Evolutionary conservation across 2,888 invertebrate genomes (phyloP), one percentile per base, ranked within the genome.

Genomic region (Dichetophora obliterata): DNA sequence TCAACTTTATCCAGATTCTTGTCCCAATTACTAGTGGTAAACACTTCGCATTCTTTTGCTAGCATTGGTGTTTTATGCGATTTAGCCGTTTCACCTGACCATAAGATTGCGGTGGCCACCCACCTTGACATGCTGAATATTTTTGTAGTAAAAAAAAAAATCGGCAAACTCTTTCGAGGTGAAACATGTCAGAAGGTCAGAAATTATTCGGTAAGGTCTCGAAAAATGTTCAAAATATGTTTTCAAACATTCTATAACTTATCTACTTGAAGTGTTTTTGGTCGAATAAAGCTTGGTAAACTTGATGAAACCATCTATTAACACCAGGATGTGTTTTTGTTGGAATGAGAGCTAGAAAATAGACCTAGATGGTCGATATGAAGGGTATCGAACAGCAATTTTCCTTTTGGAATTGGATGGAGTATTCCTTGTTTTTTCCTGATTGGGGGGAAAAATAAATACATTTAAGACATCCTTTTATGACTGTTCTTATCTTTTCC

Each of bases 71-170:
- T n/a, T 16, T 19, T 22, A 19, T 57, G 19, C 57, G 19, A 57
- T 57, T 76, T 16, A 59, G 11, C 14, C 75, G 22, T 22, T 77
- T 70, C 48, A 78, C 75, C 59, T 77, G 75, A 6, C 75, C 77
- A 65, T 77, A 75, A 8, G 71, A 75, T 61, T 77, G 69, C 4
- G 74, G 77, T 37, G 74, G n/a, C 69, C 74, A n/a, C 59, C 68
- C 11, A 76, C 54, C 22, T 71, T 76, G 9, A 71, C 43, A 65
- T 76, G 76, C 34, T 27, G 61, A 8, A 75, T 50, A 34, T 61
- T 48, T 1, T 57, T 57, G n/a, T 57, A 3, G 9, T 57, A 8
- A 11, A 19, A 57, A 54, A 57, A 57, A 16, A 63, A 63, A 24
- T 57, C 9, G 2, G 57, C n/a, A 57, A 57, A 57, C n/a, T 57